A percentile compares a stretch with the other conserved stretches of the same genome.
Conservation (phyloP, 2,797 vertebrate genomes). For the Coendou prehensilis region DNA sequence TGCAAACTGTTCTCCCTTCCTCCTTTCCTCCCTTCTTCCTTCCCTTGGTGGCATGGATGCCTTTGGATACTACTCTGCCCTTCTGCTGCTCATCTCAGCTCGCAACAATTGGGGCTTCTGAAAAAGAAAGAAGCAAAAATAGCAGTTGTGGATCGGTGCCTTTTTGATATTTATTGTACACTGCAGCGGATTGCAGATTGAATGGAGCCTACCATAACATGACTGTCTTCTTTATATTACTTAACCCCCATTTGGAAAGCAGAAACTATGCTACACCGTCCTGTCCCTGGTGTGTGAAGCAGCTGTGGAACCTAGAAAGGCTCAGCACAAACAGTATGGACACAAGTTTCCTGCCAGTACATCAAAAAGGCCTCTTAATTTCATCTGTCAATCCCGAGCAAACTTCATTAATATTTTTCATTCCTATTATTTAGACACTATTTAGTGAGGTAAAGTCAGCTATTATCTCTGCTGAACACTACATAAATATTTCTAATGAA, state of each 20-base stretch:
- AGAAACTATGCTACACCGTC: background rate
- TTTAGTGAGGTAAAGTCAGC: slow-evolving; percentile 36
- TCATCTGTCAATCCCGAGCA: slow-evolving; percentile 34
- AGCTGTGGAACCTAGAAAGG: background rate
- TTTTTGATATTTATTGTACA: slow-evolving; percentile 44
- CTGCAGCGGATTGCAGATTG: background rate
- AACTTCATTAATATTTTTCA: background rate
- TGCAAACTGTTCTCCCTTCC: background rate
- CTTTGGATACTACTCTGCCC: background rate
- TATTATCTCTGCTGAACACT: background rate
- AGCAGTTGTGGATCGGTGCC: background rate
- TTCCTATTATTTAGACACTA: background rate
- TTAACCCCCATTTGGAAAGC: slow-evolving; percentile 44
- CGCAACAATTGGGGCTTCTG: background rate
- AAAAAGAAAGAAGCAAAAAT: slow-evolving; percentile 66
- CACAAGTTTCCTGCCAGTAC: background rate
- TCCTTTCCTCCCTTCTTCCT: accelerated
- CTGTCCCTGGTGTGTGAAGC: background rate
- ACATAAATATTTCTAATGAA: slow-evolving; percentile 1
- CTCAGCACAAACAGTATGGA: background rate
- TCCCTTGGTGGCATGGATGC: background rate
- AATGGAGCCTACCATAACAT: background rate
- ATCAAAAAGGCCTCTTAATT: background rate
- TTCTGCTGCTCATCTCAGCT: background rate
- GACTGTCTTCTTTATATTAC: slow-evolving; percentile 27